Conservation (phyloP, 2,888 invertebrate genomes). For the Linnaemya tessellans region DNA sequence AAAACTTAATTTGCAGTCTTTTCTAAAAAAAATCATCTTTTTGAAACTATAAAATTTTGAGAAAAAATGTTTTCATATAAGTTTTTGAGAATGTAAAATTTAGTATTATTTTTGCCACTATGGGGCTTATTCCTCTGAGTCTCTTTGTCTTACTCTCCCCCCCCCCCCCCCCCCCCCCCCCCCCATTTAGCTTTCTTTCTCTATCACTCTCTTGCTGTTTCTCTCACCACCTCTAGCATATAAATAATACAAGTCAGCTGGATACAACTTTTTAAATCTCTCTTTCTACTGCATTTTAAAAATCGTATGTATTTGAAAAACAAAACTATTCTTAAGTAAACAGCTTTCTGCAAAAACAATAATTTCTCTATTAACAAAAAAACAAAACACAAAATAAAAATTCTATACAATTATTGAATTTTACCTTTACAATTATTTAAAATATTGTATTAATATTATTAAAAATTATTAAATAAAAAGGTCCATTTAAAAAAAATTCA, state of each 20-base stretch:
- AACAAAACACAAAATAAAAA: constrained; percentile 54
- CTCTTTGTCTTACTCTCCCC: not conserved
- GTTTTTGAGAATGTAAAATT: too few species aligned
- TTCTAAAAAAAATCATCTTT: too few species aligned
- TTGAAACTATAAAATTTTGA: too few species aligned
- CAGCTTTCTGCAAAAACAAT: constrained; percentile 77
- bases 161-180: too few species aligned
- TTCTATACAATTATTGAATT: constrained; percentile 71
- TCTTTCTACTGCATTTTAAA: constrained; percentile 55
- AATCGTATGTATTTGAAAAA: constrained; percentile 63
- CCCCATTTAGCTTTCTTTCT: too few species aligned
- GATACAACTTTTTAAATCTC: constrained; percentile 37
- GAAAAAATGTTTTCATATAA: too few species aligned
- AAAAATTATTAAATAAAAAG: constrained; percentile 66
- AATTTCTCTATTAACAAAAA: constrained; percentile 77
- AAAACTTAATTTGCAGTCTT: too few species aligned
- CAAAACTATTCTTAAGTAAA: constrained; percentile 65
- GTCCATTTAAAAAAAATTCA: constrained; percentile 77
- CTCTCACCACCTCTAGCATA: too few species aligned
- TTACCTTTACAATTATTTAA: constrained; percentile 72
- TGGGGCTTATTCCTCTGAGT: not conserved
- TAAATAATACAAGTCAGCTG: too few species aligned
- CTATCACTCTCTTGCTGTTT: not conserved
- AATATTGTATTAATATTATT: constrained; percentile 74
- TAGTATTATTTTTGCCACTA: too few species aligned